Evolutionary conservation across 1,140 invertebrate species (phyloP).

Genomic region (Eriosoma lanigerum): DNA sequence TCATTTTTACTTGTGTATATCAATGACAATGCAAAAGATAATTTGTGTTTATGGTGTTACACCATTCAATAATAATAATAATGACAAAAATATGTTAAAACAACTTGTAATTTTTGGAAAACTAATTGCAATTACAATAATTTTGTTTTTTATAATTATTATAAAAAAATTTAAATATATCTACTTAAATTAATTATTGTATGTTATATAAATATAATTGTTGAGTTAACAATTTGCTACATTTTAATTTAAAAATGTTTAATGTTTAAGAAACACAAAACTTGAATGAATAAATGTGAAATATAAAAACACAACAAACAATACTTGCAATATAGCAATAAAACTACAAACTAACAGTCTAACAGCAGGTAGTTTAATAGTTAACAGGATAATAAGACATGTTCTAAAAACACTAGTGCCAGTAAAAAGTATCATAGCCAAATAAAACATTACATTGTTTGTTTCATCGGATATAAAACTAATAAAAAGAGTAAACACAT

Average conservation of each 20-base stretch:
- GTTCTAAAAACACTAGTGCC: constrained; percentile 60
- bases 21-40: constrained; percentile 8
- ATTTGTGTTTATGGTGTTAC: constrained; percentile 30
- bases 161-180: constrained; percentile 10
- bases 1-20: constrained; percentile 31
- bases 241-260: neutral
- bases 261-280: constrained; percentile 53
- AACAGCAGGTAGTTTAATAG: constrained; percentile 59
- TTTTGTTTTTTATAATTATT: constrained; percentile 5
- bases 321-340: constrained; percentile 59
- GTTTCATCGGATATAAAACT: constrained; percentile 58
- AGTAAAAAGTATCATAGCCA: constrained; percentile 59
- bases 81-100: neutral
- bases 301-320: constrained; percentile 61
- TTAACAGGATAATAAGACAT: constrained; percentile 59
- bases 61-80: neutral
- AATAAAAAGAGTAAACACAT: constrained; percentile 59
- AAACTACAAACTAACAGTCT: constrained; percentile 60
- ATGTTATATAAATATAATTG: neutral
- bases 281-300: constrained; percentile 61
- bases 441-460: constrained; percentile 60
- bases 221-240: neutral
- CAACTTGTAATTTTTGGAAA: neutral
- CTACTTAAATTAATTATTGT: neutral
- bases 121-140: neutral